Percentiles rank a stretch among this genome's conserved stretches.
phyloP scores from a whole-genome alignment of 2,888 invertebrate species.

The Herminia tarsipennalis region DNA sequence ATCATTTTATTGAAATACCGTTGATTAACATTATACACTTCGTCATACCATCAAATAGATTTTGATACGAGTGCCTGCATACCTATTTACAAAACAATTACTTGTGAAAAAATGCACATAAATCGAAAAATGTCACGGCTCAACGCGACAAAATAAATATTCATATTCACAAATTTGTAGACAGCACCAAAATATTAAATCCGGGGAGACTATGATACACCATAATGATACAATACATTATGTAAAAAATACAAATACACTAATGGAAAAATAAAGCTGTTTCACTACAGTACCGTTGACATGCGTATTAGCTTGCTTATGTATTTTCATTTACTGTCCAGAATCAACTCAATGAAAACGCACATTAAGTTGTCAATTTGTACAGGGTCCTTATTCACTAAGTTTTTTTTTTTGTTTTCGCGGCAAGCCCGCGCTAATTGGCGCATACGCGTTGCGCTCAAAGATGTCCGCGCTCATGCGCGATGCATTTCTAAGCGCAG shows the following conservation, averaged over 20 bases:
- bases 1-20: conserved; percentile 70
- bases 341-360: too few species aligned
- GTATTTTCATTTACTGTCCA: too few species aligned
- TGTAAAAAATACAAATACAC: background rate
- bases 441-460: too few species aligned
- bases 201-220: conserved; percentile 25
- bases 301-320: too few species aligned
- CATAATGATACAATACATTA: conserved; percentile 13
- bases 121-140: conserved; percentile 39
- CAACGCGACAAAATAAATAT: conserved; percentile 34
- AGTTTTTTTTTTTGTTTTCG: too few species aligned
- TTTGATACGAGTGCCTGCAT: conserved; percentile 57
- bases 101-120: conserved; percentile 53
- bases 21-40: conserved; percentile 59
- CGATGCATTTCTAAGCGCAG: too few species aligned
- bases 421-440: too few species aligned
- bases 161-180: conserved; percentile 33
- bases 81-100: conserved; percentile 69
- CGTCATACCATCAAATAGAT: conserved; percentile 49
- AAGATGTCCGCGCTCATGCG: too few species aligned
- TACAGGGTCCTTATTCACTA: too few species aligned
- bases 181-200: conserved; percentile 46
- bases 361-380: too few species aligned
- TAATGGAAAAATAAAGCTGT: background rate
- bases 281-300: too few species aligned